Conservation (phyloP, 2,888 invertebrate genomes). For the Abrostola triplasia region DNA sequence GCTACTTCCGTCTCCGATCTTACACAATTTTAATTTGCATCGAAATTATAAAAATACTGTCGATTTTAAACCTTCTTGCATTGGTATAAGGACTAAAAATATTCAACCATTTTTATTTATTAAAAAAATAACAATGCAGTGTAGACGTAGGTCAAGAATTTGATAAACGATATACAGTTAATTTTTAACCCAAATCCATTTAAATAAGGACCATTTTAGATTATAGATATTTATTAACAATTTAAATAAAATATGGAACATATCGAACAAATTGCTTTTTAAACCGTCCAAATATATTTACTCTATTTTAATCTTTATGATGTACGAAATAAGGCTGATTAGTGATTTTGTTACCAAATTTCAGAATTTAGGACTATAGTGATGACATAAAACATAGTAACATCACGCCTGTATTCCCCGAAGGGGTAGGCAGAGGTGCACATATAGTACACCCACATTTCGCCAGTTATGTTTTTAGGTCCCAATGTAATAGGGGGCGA, state of each 20-base stretch:
- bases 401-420: too few relatives aligned
- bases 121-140: conserved; percentile 22
- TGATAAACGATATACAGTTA: conserved; percentile 7
- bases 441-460: too few relatives aligned
- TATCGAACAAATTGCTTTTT: neutral
- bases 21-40: conserved; percentile 14
- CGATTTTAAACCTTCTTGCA: conserved; percentile 15
- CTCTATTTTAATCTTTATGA: conserved; percentile 19
- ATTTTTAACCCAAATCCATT: conserved; percentile 50
- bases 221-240: conserved; percentile 3
- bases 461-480: too few relatives aligned
- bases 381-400: too few relatives aligned
- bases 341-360: neutral
- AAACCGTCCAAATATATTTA: conserved; percentile 1
- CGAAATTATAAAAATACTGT: neutral
- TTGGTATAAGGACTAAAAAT: conserved; percentile 7
- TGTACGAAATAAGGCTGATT: neutral
- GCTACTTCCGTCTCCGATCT: conserved; percentile 64
- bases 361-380: conserved; percentile 19
- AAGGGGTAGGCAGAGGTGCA: too few relatives aligned
- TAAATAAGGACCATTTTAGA: conserved; percentile 22
- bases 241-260: conserved; percentile 33
- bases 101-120: neutral
- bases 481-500: too few relatives aligned
- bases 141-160: conserved; percentile 38